Percentiles rank a stretch among this genome's conserved stretches.
phyloP scores from a whole-genome alignment of 2,113 vertebrate species.

The Prunella himalayana region DNA sequence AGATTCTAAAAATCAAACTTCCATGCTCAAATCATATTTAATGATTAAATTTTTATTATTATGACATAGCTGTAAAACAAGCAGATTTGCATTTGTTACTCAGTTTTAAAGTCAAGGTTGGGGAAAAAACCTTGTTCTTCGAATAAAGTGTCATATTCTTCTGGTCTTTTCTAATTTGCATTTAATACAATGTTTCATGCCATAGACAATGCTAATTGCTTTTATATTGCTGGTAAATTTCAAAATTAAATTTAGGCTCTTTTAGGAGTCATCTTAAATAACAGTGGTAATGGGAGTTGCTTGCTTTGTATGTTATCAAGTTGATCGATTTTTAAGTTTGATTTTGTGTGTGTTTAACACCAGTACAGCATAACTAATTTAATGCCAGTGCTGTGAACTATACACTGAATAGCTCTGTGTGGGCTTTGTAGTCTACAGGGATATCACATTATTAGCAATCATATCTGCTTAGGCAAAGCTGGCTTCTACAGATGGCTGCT shows the following conservation, averaged over 20 bases:
- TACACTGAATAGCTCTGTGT: slow-evolving; percentile 91
- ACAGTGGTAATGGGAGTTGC: slow-evolving; percentile 56
- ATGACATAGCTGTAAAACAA: background rate
- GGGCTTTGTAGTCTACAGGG: slow-evolving; percentile 93
- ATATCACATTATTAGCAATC: slow-evolving; percentile 99
- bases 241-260: slow-evolving; percentile 44
- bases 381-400: slow-evolving; percentile 95
- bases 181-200: slow-evolving; percentile 35
- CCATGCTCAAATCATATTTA: background rate
- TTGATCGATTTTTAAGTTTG: slow-evolving; percentile 80
- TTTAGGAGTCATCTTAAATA: slow-evolving; percentile 45
- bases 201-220: slow-evolving; percentile 43
- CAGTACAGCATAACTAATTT: slow-evolving; percentile 86
- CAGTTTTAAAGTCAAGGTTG: background rate
- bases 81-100: background rate
- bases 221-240: slow-evolving; percentile 52
- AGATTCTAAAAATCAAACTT: background rate
- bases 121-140: background rate
- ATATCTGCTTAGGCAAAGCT: slow-evolving; percentile 99
- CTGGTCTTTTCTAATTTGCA: slow-evolving; percentile 23
- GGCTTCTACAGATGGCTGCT: slow-evolving; percentile 99
- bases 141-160: background rate
- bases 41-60: background rate
- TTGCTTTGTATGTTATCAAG: slow-evolving; percentile 77
- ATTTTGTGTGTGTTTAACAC: slow-evolving; percentile 75